phyloP scores from a whole-genome alignment of 2,888 invertebrate genomes.

The Myopa tessellatipennis region DNA sequence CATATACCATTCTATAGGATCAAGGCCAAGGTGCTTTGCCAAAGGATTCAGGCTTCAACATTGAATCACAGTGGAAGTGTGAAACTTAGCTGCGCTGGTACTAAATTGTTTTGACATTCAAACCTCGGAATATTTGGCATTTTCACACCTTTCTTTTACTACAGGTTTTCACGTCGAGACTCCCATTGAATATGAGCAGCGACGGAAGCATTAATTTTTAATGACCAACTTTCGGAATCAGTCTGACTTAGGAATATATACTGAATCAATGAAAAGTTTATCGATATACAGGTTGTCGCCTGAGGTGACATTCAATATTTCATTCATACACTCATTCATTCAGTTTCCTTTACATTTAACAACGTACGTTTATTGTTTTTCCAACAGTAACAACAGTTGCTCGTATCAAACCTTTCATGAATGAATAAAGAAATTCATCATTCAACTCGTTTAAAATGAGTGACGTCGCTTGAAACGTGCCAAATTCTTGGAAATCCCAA shows the following conservation, averaged over 20 bases:
- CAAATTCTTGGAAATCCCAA: constrained; percentile 23
- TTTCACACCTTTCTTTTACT: constrained; percentile 14
- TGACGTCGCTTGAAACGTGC: background rate
- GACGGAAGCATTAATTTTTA: background rate
- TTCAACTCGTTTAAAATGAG: constrained; percentile 8
- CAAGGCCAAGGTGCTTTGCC: no score
- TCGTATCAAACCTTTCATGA: constrained; percentile 10
- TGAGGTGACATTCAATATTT: constrained; percentile 29
- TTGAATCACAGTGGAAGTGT: no score
- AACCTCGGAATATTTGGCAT: no score
- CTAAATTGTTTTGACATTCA: no score
- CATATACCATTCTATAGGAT: no score
- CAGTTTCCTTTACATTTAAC: background rate
- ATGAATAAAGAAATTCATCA: constrained; percentile 27
- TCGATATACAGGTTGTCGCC: constrained; percentile 1
- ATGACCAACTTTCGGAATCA: background rate
- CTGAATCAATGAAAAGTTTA: background rate
- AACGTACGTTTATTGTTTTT: background rate
- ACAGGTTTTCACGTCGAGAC: background rate
- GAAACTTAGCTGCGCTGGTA: no score
- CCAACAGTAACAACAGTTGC: background rate
- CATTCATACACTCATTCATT: background rate
- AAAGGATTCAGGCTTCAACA: no score
- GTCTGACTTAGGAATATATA: background rate
- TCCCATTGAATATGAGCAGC: background rate